Base-by-base conservation (phyloP, 2,888 invertebrate genomes). In the Hipparchia semele region DNA sequence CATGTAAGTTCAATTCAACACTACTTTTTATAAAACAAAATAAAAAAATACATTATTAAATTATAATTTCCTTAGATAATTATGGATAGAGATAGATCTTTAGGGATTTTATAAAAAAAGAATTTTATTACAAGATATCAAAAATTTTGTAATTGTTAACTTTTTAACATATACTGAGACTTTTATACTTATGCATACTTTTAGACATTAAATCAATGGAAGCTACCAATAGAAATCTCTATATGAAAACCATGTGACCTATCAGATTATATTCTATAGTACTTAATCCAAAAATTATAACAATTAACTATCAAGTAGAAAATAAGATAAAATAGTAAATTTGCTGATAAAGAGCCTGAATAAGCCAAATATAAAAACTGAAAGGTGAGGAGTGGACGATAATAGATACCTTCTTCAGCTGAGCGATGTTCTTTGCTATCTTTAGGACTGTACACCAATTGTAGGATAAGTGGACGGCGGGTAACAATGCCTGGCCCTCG, bases 401-500 rank as follows among this genome's bases (percentile, higher is more conserved):
- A 45, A 39, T 39, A 61, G 39, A 54, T 90, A 96, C 98, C 98
- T 95, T 97, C 97, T 90, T 98, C 97, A 68, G 98, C 96, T 69
- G 96, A 96, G 80, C 99, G 95, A 86, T 97, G 96, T 84, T 98
- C 98, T 78, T 96, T 96, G 88, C 99, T 98, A 78, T 98, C 98
- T 86, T 97, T 96, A 0, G 98, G 97, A 74, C 98, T 96, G 93
- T 99, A 98, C 71, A 99, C 96, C 73, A 99, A 94, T 89, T 99
- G 99, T 46, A 99, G 94, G 78, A 99, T 95, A 9, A 99, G 94
- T 0, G 99, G 99, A 60, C 99, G 95, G 75, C 99, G 94, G 0
- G 99, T 99, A 1, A 99, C 99, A 82, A 99, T 99, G 2, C 99
- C 99, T 69, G 97, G 97, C 9, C 99, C 99, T 79, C 99, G 95